Base-by-base conservation (phyloP, 2,888 invertebrate genomes). In the Alsophila aescularia region DNA sequence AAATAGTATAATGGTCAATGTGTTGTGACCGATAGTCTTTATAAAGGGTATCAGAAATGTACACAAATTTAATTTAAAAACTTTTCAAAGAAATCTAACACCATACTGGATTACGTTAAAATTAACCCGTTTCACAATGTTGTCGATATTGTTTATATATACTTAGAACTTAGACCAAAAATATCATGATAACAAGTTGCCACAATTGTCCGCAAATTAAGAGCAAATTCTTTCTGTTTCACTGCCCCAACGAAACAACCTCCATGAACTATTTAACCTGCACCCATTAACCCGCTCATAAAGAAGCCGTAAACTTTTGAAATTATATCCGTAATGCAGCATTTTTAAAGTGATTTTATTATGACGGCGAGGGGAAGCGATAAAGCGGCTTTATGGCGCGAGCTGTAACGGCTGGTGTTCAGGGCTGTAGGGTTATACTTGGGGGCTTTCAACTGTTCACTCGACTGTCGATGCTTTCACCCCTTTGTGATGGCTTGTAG, bases 271-370 rank as follows among this genome's bases (percentile, higher is more conserved):
- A 39, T 54, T 54, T 42, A 24, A 27, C 52, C 37, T 15, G n/a
- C 15, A 8, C n/a, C 43, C 45, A 48, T 54, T 45, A 58, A n/a
- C 14, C 14, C 18, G n/a, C 48, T 35, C 53, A 52, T 57, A 58
- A 57, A 57, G 18, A 44, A 32, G 42, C 24, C 45, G 40, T 58
- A 47, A 61, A 59, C 18, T 44, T 48, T 31, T 37, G 52, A 55
- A 55, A 55, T 54, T 60, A 57, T 43, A 59, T 35, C 39, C 27
- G 39, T 49, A 45, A 53, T 60, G 56, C 48, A 58, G 57, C 52
- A 45, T 59, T 62, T 64, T 55, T 52, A 53, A 61, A 62, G 59
- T 60, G 57, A 62, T 57, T 65, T 60, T 62, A 62, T 54, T 42
- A 49, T 55, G 53, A 15, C 39, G 52, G 39, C 55, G 44, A 29